phyloP scores from a whole-genome alignment of 2,113 vertebrate species.

The Clarias batrachus region DNA sequence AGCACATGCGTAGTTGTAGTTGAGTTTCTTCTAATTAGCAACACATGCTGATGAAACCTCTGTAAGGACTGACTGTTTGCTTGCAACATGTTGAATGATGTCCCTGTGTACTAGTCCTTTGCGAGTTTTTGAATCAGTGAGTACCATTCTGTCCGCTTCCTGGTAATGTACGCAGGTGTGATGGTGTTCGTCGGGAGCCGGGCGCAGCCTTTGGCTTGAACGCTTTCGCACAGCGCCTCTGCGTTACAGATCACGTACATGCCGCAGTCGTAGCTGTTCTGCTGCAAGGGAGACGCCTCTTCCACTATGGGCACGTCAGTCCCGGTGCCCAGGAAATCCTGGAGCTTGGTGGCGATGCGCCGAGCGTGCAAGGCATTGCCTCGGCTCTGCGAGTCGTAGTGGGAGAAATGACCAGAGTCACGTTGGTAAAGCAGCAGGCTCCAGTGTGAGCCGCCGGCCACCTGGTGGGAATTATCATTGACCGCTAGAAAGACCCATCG shows the following conservation, averaged over 20 bases:
- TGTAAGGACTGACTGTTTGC: not conserved
- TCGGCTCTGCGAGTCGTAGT: conserved; percentile 91
- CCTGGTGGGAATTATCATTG: conserved; percentile 90
- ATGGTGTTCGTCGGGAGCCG: conserved; percentile 76
- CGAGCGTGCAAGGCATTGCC: conserved; percentile 84
- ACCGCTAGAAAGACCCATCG: conserved; percentile 87
- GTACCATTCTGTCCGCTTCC: conserved; percentile 87
- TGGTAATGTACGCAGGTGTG: conserved; percentile 86
- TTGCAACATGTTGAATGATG: conserved; percentile 47
- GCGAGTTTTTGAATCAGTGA: conserved; percentile 81
- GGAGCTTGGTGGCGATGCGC: conserved; percentile 83
- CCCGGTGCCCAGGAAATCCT: conserved; percentile 76
- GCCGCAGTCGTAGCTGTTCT: conserved; percentile 98
- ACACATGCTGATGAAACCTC: conserved; percentile 20
- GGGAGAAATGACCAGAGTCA: conserved; percentile 78
- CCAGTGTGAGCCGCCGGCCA: conserved; percentile 92
- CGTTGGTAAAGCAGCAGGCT: conserved; percentile 89
- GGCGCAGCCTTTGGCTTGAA: conserved; percentile 62
- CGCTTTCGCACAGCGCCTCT: conserved; percentile 82
- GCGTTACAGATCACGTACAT: conserved; percentile 96
- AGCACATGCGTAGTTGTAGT: not conserved
- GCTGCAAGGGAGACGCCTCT: conserved; percentile 85
- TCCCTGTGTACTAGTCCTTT: conserved; percentile 67
- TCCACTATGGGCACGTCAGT: conserved; percentile 78
- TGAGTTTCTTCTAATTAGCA: not conserved